These are phyloP conservation scores for Danionella dracula DNA, from an alignment of 2,797 vertebrate species.

Conservation along the genomic window DNA sequence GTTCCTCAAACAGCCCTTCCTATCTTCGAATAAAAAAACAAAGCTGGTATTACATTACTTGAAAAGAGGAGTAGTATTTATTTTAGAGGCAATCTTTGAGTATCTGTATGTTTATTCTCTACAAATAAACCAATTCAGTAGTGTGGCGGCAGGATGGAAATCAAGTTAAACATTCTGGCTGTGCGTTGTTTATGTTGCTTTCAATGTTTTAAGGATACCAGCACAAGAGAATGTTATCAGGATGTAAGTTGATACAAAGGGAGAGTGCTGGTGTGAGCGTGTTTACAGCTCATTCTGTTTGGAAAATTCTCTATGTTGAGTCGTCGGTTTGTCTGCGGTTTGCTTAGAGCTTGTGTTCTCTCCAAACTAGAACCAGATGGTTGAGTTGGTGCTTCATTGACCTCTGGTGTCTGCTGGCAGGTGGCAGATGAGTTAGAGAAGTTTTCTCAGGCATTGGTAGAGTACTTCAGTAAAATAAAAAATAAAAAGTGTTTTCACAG, in stretches of 20 bases:
- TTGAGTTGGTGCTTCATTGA: constrained; percentile 36
- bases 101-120: neutral
- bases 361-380: constrained; percentile 38
- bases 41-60: neutral
- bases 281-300: neutral
- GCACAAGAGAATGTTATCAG: neutral
- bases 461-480: neutral
- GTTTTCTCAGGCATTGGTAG: neutral
- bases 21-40: neutral
- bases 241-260: neutral
- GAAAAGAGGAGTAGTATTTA: constrained; percentile 4
- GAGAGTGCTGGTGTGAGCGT: neutral
- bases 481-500: neutral
- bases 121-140: constrained; percentile 7
- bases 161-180: neutral
- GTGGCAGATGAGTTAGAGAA: neutral
- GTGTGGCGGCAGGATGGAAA: neutral
- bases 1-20: neutral
- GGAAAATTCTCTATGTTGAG: neutral
- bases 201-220: neutral
- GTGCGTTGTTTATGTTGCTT: constrained; percentile 4
- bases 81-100: neutral
- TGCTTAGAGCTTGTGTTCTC: constrained; percentile 6
- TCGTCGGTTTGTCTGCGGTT: neutral
- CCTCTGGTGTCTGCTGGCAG: constrained; percentile 36